Evolutionary conservation across 2,113 vertebrate genomes (phyloP), one percentile per base, ranked within the genome.

Genomic region (Delphinapterus leucas): DNA sequence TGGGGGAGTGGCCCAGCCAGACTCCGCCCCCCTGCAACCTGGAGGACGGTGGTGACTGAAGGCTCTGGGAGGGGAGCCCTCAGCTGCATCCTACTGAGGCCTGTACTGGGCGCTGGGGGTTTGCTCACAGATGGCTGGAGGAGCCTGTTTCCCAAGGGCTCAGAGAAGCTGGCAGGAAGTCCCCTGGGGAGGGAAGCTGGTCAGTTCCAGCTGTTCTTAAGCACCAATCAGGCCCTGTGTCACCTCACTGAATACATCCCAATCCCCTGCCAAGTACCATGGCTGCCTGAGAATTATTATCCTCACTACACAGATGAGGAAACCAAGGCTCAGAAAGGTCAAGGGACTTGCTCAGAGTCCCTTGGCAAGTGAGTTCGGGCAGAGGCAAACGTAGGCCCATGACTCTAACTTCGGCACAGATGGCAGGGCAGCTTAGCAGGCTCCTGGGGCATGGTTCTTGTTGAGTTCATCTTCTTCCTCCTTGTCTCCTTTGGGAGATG

Each of bases 361-460:
- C 8, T 3, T 5, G 3, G 23, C n/a, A 58, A 92, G 67, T 44
- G 55, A 74, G 36, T 23, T 2, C 11, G 58, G 53, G 26, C 65
- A 63, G 23, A 61, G 33, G 6, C 93, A 76, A 49, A 58, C 73
- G 36, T 3, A 20, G 7, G 25, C 33, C 8, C 38, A 0, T 8
- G 10, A 26, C 67, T n/a, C 53, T 17, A 20, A 6, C 14, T 68
- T 21, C 36, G n/a, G 41, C 74, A 25, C 79, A 55, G 55, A 47
- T 4, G 20, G 47, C 65, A 36, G 36, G 61, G 23, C 31, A 5
- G 26, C 21, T 38, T 3, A 26, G 12, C 13, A 36, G n/a, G 53
- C 41, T 26, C 36, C 33, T 1, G 2, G 1, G 1, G 5, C n/a
- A 3, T 23, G 8, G 4, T 17, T 8, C 25, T 25, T 1, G 12